Base-by-base conservation (phyloP, 2,113 vertebrate genomes). In the Heterocephalus glaber region DNA sequence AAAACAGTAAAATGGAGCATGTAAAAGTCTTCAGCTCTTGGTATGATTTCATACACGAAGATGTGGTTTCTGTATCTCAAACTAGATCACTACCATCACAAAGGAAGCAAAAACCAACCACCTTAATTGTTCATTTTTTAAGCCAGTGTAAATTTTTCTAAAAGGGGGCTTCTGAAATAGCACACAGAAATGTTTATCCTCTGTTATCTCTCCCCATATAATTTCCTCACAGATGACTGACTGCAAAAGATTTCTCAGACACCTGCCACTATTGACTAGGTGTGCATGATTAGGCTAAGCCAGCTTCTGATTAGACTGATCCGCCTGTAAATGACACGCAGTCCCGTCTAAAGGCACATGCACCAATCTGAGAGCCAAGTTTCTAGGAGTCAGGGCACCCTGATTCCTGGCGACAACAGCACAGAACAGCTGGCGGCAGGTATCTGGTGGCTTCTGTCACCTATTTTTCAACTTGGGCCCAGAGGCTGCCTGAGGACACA, bases 1-100 rank as follows among this genome's bases (percentile, higher is more conserved):
- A 87, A 87, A 89, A 79, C 11, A 87, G 19, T 44, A 60, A 82
- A 83, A 72, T 35, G 44, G 5, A 76, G 33, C 47, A 28, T 19
- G 60, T 63, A 68, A 80, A 95, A 86, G 66, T 22, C 38, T 61
- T 24, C 13, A 47, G 30, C 61, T 85, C 58, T 58, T 56, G 30
- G 86, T 68, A 58, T 38, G 66, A 85, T 38, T 89, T 82, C 38
- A 77, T n/a, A 82, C 4, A n/a, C 20, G 30, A 82, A 54, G 41
- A 82, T 22, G 41, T 90, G 26, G 47, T 89, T 77, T 54, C 86
- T 68, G 8, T 14, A 80, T 91, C 28, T 92, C 74, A 90, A 80
- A 92, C 52, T 49, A 70, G 66, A 79, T 66, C 54, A 56, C 63
- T 49, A 63, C 38, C 90, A 86, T 86, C 81, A 79, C 94, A 93